A percentile compares a stretch with the other conserved stretches of the same genome.
Conservation (phyloP, 2,797 vertebrate species). For the Agapornis canus region DNA sequence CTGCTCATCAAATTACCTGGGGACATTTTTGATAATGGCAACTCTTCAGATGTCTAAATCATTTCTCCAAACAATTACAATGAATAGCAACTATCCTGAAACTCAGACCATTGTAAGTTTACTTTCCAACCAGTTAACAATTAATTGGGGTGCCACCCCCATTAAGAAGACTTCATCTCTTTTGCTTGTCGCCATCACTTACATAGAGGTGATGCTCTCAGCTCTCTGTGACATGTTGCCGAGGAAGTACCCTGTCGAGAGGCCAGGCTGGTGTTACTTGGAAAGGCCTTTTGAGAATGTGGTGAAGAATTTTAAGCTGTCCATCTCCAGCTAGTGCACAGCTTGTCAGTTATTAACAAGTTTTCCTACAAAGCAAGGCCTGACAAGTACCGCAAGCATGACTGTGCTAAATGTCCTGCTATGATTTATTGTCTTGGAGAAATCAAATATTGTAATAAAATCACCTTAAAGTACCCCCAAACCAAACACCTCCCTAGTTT, state of each 20-base stretch:
- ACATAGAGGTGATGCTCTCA: not conserved
- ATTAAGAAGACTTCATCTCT: not conserved
- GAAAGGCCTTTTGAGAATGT: not conserved
- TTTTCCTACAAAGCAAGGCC: slow-evolving; percentile 11
- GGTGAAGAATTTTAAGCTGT: not conserved
- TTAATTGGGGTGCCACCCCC: not conserved
- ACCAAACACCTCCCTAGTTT: not conserved
- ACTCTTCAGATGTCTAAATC: not conserved
- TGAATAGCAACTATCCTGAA: not conserved
- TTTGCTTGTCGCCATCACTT: not conserved
- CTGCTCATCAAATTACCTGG: not conserved
- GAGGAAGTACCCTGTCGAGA: not conserved
- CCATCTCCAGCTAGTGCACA: slow-evolving; percentile 8
- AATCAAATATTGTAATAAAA: slow-evolving; percentile 27
- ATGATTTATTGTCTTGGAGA: slow-evolving; percentile 1
- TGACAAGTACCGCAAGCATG: slow-evolving; percentile 18
- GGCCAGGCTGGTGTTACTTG: not conserved
- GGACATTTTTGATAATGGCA: not conserved
- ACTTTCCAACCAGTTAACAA: not conserved
- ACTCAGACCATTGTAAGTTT: not conserved
- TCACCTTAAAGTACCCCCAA: not conserved
- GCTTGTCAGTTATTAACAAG: slow-evolving; percentile 58
- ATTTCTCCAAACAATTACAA: not conserved
- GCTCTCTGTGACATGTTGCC: fast-evolving
- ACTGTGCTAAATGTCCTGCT: not conserved